Conservation (phyloP, 2,797 vertebrate genomes). For the Sphenopsis melanotis region DNA sequence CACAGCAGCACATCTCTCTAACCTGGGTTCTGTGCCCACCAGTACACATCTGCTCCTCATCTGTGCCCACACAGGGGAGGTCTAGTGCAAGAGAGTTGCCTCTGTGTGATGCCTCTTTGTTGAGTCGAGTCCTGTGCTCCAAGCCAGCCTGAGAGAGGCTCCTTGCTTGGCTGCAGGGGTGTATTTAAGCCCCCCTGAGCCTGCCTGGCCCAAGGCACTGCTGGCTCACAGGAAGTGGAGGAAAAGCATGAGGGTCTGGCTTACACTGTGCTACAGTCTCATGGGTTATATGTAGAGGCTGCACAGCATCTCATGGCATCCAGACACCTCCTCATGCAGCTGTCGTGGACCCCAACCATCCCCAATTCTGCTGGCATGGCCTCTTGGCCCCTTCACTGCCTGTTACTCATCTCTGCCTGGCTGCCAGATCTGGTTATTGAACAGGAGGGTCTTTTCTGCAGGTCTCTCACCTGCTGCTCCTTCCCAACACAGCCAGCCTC, state of each 20-base stretch:
- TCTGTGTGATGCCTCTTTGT: neutral
- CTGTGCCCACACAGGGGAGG: neutral
- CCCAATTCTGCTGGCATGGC: neutral
- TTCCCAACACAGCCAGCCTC: neutral
- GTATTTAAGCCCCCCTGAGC: neutral
- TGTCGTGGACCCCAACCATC: accelerated
- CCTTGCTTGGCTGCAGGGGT: neutral
- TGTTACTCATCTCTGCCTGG: neutral
- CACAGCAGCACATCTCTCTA: neutral
- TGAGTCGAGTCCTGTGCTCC: neutral
- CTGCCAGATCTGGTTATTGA: neutral
- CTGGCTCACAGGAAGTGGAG: neutral
- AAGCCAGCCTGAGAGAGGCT: neutral
- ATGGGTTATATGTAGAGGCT: neutral
- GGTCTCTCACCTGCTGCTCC: neutral
- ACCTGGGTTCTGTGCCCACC: neutral
- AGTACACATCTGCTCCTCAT: neutral
- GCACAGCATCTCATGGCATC: neutral
- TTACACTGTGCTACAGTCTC: neutral
- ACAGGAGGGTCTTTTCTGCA: neutral
- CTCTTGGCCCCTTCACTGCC: neutral
- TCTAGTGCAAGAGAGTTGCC: neutral
- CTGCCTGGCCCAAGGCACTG: neutral
- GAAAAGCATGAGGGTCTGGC: neutral
- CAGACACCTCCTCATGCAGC: neutral